Evolutionary conservation across 1,140 invertebrate genomes (phyloP).

Genomic region (Temnothorax curvispinosus): DNA sequence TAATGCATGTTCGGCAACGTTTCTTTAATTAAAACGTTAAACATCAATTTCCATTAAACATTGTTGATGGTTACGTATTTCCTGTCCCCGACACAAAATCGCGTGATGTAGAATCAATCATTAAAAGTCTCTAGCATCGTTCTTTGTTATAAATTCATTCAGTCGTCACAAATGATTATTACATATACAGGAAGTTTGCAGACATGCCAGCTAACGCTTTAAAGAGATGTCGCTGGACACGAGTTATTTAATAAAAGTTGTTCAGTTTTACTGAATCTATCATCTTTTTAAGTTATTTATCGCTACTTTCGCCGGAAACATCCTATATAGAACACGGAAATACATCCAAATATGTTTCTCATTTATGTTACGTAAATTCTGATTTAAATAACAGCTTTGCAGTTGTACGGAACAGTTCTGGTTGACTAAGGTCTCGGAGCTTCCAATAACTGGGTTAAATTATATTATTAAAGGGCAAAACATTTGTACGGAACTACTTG

Average conservation of each 20-base stretch:
- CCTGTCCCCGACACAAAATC: background rate
- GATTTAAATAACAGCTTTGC: background rate
- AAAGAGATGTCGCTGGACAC: too few species aligned
- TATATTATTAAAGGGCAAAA: constrained; percentile 54
- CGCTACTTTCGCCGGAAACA: too few species aligned
- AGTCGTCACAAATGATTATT: too few species aligned
- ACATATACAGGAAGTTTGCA: too few species aligned
- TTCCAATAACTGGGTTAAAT: constrained; percentile 53
- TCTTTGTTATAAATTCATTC: too few species aligned
- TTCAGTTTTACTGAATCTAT: too few species aligned
- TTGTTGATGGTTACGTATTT: background rate
- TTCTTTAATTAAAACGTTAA: background rate
- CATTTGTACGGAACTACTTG: constrained; percentile 58
- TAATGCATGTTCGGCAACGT: background rate
- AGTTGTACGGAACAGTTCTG: background rate
- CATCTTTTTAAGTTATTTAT: too few species aligned
- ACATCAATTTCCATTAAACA: background rate
- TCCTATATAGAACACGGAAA: background rate
- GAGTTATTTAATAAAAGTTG: too few species aligned
- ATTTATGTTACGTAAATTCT: background rate
- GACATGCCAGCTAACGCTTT: too few species aligned
- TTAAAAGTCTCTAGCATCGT: background rate
- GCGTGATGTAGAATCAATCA: background rate
- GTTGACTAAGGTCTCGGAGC: background rate
- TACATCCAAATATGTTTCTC: background rate